Base-by-base conservation (phyloP, 2,113 vertebrate species). In the Chaetorhynchus papuensis region DNA sequence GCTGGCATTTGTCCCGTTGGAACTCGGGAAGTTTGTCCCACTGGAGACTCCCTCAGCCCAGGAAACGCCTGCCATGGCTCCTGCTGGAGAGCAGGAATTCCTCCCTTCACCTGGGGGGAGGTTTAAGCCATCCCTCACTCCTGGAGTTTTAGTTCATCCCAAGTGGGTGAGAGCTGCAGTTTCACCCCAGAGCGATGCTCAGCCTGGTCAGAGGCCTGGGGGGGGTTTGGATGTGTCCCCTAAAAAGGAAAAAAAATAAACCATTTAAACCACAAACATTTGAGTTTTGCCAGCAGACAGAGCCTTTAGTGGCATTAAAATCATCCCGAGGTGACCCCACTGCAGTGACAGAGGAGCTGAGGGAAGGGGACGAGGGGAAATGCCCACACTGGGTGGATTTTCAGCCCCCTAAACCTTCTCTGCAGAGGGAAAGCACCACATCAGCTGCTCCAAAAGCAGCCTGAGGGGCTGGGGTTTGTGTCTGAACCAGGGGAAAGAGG, bases 71-170 rank as follows among this genome's bases (percentile, higher is more conserved):
- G 71, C 83, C 90, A 90, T 92, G 61, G 11, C 7, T 56, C 37
- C 59, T 27, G 27, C 30, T 41, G 57, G 30, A 19, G 52, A 1
- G 52, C 2, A n/a, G 53, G 59, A 26, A 21, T 50, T 1, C 6
- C 6, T 16, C 47, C 39, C 50, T 7, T 54, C 30, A 2, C 14
- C 0, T 0, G 3, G 21, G 26, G 19, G 13, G 24, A 23, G 7
- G 42, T 2, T 66, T 8, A 53, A 41, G 8, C 18, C 68, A 35
- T 12, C 69, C 45, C 84, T 76, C 18, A 37, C 49, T 63, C 39
- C 66, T 49, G 8, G 17, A 81, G 45, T 37, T 57, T 42, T 7
- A 4, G 5, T 42, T 70, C 56, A 13, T 10, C 61, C 70, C 15
- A 3, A 1, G 12, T 1, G 9, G 74, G 66, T 2, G 11, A 24